Evolutionary conservation across 2,888 invertebrate genomes (phyloP).

Genomic region (Beris morrisii): DNA sequence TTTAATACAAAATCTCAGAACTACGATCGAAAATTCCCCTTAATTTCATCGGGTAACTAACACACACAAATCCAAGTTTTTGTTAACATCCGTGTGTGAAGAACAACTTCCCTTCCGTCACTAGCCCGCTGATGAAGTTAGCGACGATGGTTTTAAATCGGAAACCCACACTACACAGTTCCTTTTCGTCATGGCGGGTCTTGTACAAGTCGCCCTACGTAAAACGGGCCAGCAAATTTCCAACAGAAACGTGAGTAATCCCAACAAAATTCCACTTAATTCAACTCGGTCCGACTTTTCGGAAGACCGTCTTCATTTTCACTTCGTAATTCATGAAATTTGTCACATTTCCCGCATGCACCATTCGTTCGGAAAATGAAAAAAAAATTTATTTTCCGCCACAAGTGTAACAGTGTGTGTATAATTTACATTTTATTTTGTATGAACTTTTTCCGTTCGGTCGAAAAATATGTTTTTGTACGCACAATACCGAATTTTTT

Average conservation of each 20-base stretch:
- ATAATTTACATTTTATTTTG: background rate
- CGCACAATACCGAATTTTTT: background rate
- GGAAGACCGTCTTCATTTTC: background rate
- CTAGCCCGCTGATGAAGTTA: background rate
- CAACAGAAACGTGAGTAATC: constrained; percentile 56
- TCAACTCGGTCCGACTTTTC: background rate
- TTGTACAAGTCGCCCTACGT: constrained; percentile 61
- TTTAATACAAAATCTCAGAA: no score
- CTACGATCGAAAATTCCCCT: no score
- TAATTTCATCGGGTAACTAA: no score
- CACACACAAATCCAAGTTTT: background rate
- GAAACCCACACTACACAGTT: constrained; percentile 18
- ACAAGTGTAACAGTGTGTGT: constrained; percentile 1
- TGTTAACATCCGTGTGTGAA: no score
- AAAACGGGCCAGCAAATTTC: constrained; percentile 51
- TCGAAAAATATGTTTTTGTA: constrained; percentile 3
- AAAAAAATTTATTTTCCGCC: background rate
- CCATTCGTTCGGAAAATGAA: background rate
- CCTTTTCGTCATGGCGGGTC: constrained; percentile 61
- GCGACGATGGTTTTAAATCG: background rate
- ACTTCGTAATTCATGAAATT: background rate
- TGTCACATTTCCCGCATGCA: background rate
- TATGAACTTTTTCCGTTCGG: background rate
- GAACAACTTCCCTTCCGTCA: background rate
- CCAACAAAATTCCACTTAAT: background rate